Percentiles rank a stretch among this genome's conserved stretches.
Evolutionary conservation across 1,140 invertebrate genomes (phyloP).

Genomic region (Temnothorax nylanderi): DNA sequence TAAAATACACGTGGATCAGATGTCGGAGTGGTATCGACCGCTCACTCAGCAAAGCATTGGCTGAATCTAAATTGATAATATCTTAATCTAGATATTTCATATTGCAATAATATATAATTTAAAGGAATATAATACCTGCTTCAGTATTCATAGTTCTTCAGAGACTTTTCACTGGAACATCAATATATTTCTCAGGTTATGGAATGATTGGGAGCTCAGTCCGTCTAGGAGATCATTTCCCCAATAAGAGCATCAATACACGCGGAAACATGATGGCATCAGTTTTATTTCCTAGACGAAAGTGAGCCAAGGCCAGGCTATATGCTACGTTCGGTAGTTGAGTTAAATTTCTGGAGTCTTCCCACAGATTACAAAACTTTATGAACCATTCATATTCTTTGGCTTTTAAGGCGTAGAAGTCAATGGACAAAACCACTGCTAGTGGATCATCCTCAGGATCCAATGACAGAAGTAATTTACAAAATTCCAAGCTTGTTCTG

Average conservation of each 20-base stretch:
- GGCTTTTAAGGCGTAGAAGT: conserved; percentile 94
- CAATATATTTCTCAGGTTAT: too few relatives aligned
- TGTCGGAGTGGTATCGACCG: too few relatives aligned
- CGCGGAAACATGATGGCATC: conserved; percentile 93
- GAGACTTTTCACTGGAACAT: too few relatives aligned
- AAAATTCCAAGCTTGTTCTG: conserved; percentile 92
- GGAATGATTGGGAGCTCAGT: too few relatives aligned
- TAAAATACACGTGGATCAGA: too few relatives aligned
- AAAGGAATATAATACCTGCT: too few relatives aligned
- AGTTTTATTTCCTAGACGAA: conserved; percentile 85
- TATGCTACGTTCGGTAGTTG: conserved; percentile 96
- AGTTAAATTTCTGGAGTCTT: conserved; percentile 89
- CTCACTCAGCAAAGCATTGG: too few relatives aligned
- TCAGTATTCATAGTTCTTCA: too few relatives aligned
- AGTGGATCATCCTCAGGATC: conserved; percentile 95
- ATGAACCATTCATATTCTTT: conserved; percentile 94
- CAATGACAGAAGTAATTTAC: conserved; percentile 91
- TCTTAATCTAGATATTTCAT: too few relatives aligned
- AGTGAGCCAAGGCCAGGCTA: conserved; percentile 93
- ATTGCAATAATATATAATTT: too few relatives aligned
- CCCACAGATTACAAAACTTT: conserved; percentile 90
- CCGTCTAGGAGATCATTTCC: too few relatives aligned
- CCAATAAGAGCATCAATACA: conserved; percentile 90
- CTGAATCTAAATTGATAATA: too few relatives aligned
- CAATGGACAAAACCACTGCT: conserved; percentile 92